Conservation (phyloP, 2,113 vertebrate species). For the Chaetorhynchus papuensis region DNA sequence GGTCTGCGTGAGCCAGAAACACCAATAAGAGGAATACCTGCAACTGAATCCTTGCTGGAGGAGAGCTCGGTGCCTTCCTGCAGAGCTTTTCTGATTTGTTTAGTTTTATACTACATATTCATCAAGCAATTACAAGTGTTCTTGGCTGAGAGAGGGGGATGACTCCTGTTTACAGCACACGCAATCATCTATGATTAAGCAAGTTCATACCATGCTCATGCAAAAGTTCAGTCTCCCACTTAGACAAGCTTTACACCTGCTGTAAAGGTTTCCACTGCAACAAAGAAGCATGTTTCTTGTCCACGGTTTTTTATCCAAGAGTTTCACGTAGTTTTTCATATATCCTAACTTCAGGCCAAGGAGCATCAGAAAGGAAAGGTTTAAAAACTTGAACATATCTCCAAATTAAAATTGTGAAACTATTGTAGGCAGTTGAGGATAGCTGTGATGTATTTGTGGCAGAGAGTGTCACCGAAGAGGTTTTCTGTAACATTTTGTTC, state of each 20-base stretch:
- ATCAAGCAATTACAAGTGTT: not conserved
- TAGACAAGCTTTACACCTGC: not conserved
- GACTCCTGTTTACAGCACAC: constrained; percentile 27
- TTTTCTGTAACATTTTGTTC: constrained; percentile 55
- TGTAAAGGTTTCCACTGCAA: not conserved
- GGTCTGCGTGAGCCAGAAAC: not conserved
- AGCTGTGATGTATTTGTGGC: constrained; percentile 15
- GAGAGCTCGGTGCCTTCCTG: not conserved
- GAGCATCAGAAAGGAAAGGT: not conserved
- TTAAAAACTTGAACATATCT: constrained; percentile 3
- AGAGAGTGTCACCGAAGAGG: not conserved
- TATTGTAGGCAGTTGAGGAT: constrained; percentile 6
- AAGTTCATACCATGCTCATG: not conserved
- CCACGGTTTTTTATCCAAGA: not conserved
- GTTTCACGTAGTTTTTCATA: not conserved
- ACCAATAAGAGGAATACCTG: not conserved
- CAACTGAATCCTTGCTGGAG: not conserved
- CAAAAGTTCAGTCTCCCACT: not conserved
- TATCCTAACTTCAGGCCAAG: not conserved
- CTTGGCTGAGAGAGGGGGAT: not conserved
- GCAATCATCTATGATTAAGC: not conserved
- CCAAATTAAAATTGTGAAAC: constrained; percentile 20
- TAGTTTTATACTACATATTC: not conserved
- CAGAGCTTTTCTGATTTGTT: not conserved
- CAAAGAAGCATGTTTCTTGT: not conserved